Evolutionary conservation across 2,113 vertebrate species (phyloP).

Genomic region (Otolemur garnettii): DNA sequence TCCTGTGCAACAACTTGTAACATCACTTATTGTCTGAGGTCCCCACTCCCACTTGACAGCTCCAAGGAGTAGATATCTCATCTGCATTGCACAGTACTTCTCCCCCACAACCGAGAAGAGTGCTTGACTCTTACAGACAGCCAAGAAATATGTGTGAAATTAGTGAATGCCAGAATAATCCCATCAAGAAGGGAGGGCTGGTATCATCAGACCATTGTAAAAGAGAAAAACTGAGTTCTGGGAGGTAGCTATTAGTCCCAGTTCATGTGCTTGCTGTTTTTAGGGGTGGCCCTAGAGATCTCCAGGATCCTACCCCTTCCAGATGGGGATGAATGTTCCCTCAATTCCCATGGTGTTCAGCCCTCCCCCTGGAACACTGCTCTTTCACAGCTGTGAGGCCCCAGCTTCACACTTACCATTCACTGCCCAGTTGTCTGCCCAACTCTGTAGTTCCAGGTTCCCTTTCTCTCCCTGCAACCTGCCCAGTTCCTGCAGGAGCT

Average conservation of each 20-base stretch:
- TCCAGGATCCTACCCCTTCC: background rate
- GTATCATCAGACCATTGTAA: constrained; percentile 37
- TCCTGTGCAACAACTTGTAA: background rate
- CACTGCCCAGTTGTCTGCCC: background rate
- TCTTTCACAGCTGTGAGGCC: background rate
- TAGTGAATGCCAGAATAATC: background rate
- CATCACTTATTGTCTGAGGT: background rate
- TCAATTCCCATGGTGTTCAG: background rate
- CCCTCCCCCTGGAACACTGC: background rate
- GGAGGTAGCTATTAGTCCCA: background rate
- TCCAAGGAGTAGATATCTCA: background rate
- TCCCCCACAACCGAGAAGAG: constrained; percentile 15
- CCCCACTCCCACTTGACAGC: background rate
- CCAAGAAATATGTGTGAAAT: background rate
- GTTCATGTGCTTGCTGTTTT: background rate
- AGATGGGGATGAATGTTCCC: background rate
- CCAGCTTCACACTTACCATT: background rate
- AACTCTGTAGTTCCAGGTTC: background rate
- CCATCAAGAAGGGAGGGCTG: background rate
- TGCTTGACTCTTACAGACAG: background rate
- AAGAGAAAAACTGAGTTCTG: constrained; percentile 43
- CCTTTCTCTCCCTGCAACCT: background rate
- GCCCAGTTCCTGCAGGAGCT: background rate
- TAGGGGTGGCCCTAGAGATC: background rate
- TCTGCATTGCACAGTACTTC: background rate